phyloP scores from a whole-genome alignment of 35 echinoderm and acorn worm genomes.

The Ptychodera flava region DNA sequence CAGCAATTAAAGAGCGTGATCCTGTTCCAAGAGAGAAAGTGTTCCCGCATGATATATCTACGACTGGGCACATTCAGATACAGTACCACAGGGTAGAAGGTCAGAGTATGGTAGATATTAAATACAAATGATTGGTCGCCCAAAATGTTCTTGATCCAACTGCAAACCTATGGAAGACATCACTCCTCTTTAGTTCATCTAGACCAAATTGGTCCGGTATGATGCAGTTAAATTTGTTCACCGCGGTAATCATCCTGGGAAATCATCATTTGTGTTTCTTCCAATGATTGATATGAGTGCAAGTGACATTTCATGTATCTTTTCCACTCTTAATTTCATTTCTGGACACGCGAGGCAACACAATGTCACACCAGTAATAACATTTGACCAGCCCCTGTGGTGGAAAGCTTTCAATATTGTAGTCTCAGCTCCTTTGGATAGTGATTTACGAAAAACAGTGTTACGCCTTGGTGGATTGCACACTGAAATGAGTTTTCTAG shows the following conservation, averaged over 20 bases:
- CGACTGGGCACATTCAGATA: slow-evolving; percentile 9
- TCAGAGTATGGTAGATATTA: too few relatives aligned
- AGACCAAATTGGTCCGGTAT: slow-evolving; percentile 43
- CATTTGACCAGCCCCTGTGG: slow-evolving; percentile 55
- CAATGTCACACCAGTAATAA: slow-evolving; percentile 37
- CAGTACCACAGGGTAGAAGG: not conserved
- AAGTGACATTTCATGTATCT: slow-evolving; percentile 53
- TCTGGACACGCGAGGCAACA: slow-evolving; percentile 18
- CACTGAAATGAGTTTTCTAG: slow-evolving; percentile 57
- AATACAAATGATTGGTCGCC: too few relatives aligned
- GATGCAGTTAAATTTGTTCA: slow-evolving; percentile 39
- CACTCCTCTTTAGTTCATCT: slow-evolving; percentile 5
- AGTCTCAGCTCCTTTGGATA: slow-evolving; percentile 11
- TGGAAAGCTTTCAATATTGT: slow-evolving; percentile 48
- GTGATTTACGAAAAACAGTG: slow-evolving; percentile 29
- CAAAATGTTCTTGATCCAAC: too few relatives aligned
- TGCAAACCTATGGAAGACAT: slow-evolving; percentile 45
- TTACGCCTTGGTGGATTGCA: slow-evolving; percentile 47
- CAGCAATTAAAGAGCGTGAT: not conserved
- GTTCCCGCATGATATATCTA: slow-evolving; percentile 19
- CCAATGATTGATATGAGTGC: slow-evolving; percentile 47
- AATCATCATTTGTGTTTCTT: slow-evolving; percentile 33
- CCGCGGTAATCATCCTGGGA: slow-evolving; percentile 32
- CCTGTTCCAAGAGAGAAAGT: slow-evolving; percentile 24
- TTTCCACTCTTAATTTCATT: slow-evolving; percentile 49